Evolutionary conservation across 2,888 invertebrate genomes (phyloP).

Genomic region (Meiosimyza platycephala): DNA sequence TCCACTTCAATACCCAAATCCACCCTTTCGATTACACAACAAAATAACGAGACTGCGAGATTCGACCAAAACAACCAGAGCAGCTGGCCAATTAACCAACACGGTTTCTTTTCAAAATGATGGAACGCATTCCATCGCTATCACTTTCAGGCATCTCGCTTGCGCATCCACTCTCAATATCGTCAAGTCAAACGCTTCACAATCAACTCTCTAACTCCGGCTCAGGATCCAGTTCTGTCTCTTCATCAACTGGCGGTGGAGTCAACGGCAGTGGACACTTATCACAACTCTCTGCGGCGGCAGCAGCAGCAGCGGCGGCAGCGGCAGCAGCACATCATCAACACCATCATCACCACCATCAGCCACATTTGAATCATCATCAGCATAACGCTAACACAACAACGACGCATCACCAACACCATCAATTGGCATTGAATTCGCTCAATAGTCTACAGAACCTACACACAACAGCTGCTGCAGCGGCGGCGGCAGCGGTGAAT

Average conservation of each 20-base stretch:
- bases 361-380: conserved; percentile 43
- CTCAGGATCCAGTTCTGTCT: conserved; percentile 42
- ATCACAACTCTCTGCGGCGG: conserved; percentile 52
- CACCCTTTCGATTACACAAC: conserved; percentile 31
- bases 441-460: conserved; percentile 54
- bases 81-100: not conserved
- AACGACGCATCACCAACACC: conserved; percentile 39
- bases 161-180: conserved; percentile 65
- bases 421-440: conserved; percentile 62
- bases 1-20: not conserved
- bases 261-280: conserved; percentile 42
- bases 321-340: conserved; percentile 44
- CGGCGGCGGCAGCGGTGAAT: conserved; percentile 6
- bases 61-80: conserved; percentile 22
- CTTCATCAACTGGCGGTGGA: conserved; percentile 51
- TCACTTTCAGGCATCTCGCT: conserved; percentile 67
- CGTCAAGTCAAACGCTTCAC: conserved; percentile 59
- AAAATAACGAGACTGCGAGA: conserved; percentile 15
- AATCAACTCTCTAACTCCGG: conserved; percentile 60
- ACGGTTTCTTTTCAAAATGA: conserved; percentile 57
- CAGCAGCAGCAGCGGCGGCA: conserved; percentile 53
- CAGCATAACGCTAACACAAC: conserved; percentile 47
- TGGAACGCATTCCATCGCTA: conserved; percentile 68
- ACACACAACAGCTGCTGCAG: conserved; percentile 38
- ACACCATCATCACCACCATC: conserved; percentile 45